phyloP scores from a whole-genome alignment of 2,797 vertebrate species.

The Diglossa cyanea region DNA sequence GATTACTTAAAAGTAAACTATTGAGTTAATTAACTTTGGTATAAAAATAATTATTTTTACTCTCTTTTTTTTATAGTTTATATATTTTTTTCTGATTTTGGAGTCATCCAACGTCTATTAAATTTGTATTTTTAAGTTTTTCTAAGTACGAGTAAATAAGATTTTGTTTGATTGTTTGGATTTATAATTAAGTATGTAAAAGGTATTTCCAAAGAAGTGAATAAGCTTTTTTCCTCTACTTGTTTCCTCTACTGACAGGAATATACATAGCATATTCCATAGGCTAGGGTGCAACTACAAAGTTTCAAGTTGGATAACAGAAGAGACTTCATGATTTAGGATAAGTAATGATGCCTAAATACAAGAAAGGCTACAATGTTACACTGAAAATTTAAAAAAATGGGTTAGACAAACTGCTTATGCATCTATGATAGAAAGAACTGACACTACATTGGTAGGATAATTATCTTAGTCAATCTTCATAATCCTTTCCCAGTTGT shows the following conservation, averaged over 20 bases:
- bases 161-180: neutral
- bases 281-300: neutral
- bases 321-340: neutral
- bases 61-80: neutral
- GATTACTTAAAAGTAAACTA: neutral
- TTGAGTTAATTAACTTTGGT: neutral
- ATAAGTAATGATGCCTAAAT: neutral
- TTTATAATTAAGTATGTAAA: neutral
- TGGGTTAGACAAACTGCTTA: neutral
- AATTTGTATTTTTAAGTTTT: neutral
- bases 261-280: neutral
- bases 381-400: neutral
- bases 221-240: neutral
- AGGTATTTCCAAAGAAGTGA: neutral
- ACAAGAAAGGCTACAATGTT: neutral
- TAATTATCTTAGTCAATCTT: neutral
- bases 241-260: neutral
- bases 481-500: neutral
- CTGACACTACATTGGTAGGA: neutral
- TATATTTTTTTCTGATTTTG: neutral
- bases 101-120: neutral
- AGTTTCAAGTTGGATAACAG: neutral
- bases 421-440: neutral
- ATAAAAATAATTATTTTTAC: neutral
- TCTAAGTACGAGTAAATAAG: neutral